Base-by-base conservation (phyloP, 2,113 vertebrate genomes). In the Odontesthes bonariensis region DNA sequence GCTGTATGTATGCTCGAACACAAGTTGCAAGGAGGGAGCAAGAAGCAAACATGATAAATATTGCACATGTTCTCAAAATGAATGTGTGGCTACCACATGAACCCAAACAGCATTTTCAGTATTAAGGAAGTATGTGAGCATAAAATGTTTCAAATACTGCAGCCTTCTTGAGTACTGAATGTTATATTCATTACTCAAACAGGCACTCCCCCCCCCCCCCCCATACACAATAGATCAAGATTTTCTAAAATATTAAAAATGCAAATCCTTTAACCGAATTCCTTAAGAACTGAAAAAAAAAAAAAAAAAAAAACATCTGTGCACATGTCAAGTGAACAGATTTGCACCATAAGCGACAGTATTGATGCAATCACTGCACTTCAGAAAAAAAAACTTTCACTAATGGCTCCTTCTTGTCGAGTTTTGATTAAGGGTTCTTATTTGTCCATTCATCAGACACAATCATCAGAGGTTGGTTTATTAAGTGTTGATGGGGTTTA, bases 41-140 rank as follows among this genome's bases (percentile, higher is more conserved):
- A 69, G 57, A 63, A 51, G 49, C 49, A 84, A 76, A 60, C 56
- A 60, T 27, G 44, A 70, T 73, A 67, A 82, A 82, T 79, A 70
- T 76, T 76, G 63, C 46, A 66, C 49, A 72, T 3, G 19, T 60
- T 46, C 19, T 71, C 51, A 27, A 60, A 71, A 61, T 65, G 62
- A 6, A 35, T 14, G 51, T 53, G 7, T 35, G 8, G 16, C 44
- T 51, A 16, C 1, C 12, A 61, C 17, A 55, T 10, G 10, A 38
- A 38, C 35, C 7, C 35, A 38, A 38, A 38, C 35, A 38, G 35
- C 35, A 38, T 38, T 38, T 38, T 38, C 2, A 38, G 35, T 10
- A 8, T 10, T 10, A 10, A 35, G 35, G 6, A 38, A 38, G 35
- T 10, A 38, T 3, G 1, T 51, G 56, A 44, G 58, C 11, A 44